Percentiles rank a stretch among this genome's conserved stretches.
phyloP scores from a whole-genome alignment of 2,113 vertebrate genomes.

The Mus spicilegus region DNA sequence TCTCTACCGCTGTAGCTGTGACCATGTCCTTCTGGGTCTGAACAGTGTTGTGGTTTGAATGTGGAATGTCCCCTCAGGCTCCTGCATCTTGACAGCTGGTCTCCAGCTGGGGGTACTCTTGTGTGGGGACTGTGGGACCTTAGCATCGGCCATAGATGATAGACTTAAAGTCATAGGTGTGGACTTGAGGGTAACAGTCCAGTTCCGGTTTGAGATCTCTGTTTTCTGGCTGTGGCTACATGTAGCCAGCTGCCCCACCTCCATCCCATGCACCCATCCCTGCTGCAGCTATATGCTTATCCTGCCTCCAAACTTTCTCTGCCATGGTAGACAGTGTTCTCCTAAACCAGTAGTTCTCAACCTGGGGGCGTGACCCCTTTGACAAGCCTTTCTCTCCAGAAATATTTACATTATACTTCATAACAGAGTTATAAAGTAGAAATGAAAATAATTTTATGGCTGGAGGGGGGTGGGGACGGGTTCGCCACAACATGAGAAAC shows the following conservation, averaged over 20 bases:
- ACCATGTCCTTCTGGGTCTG: background rate
- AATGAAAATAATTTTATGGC: background rate
- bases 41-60: background rate
- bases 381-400: background rate
- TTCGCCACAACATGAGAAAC: background rate
- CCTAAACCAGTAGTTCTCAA: background rate
- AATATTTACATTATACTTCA: background rate
- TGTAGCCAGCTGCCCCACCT: too few species aligned
- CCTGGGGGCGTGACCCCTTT: background rate
- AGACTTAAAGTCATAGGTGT: background rate
- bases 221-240: background rate
- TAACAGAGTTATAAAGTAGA: background rate
- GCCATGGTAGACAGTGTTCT: background rate
- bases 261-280: background rate
- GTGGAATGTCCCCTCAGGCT: background rate
- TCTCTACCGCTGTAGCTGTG: background rate
- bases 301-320: background rate
- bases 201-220: background rate
- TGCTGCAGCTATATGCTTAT: background rate
- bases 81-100: background rate
- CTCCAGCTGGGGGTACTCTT: background rate
- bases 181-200: background rate
- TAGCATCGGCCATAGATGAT: background rate
- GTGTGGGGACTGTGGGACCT: background rate
- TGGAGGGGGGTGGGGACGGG: background rate